phyloP scores from a whole-genome alignment of 1,140 invertebrate species.

The Pachyrhynchus sulphureomaculatus region DNA sequence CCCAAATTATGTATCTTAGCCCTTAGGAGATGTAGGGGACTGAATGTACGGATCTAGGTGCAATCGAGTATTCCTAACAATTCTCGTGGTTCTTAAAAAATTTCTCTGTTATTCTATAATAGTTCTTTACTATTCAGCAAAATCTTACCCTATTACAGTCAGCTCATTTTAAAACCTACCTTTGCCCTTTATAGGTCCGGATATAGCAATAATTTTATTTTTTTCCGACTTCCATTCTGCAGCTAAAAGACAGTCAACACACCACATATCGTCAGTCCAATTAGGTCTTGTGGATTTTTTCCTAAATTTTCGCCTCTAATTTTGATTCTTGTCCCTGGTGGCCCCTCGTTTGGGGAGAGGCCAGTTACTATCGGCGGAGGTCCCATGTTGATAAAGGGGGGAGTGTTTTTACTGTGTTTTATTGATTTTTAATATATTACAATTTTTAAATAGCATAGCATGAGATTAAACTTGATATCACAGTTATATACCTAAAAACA shows the following conservation, averaged over 20 bases:
- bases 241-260: conserved; percentile 89
- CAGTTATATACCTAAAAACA: too few species aligned
- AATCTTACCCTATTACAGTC: neutral
- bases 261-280: conserved; percentile 91
- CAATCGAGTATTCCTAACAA: too few species aligned
- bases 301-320: conserved; percentile 97
- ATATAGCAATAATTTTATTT: conserved; percentile 95
- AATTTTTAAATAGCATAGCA: neutral
- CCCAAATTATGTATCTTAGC: too few species aligned
- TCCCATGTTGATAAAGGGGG: too few species aligned
- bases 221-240: conserved; percentile 98
- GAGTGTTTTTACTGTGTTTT: too few species aligned
- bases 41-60: too few species aligned
- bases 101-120: too few species aligned
- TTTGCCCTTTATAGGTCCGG: conserved; percentile 88
- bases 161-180: conserved; percentile 46
- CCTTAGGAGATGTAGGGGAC: too few species aligned
- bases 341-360: conserved; percentile 96
- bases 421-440: neutral
- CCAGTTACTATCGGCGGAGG: conserved; percentile 91
- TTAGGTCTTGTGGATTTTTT: conserved; percentile 77
- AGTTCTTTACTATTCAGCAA: neutral
- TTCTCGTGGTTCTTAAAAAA: too few species aligned
- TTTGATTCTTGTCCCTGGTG: conserved; percentile 92
- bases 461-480: neutral